Conservation (phyloP, 2,797 vertebrate genomes). For the Xenopus petersii region DNA sequence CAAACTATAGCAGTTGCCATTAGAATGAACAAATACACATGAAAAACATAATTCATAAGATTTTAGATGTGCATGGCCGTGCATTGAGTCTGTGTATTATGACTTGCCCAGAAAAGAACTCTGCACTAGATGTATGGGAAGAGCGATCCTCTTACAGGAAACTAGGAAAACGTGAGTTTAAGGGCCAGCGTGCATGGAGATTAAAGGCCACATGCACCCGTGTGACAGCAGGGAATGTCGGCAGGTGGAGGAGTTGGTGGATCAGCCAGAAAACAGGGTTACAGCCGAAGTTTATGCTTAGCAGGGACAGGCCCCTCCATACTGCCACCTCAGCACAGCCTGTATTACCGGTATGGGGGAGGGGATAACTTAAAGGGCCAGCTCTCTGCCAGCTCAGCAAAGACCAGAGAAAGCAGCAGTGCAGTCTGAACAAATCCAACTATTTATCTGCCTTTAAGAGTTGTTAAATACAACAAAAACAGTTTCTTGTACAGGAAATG, state of each 20-base stretch:
- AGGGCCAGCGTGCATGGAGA: background rate
- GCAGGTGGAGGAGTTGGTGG: conserved; percentile 17
- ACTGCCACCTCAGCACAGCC: conserved; percentile 65
- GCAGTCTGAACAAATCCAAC: background rate
- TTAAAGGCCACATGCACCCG: conserved; percentile 1
- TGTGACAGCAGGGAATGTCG: conserved; percentile 12
- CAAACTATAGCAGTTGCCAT: too few species aligned
- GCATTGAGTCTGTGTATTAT: too few species aligned
- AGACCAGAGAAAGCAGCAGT: conserved; percentile 11
- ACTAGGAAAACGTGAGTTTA: background rate
- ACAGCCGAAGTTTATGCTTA: conserved; percentile 26
- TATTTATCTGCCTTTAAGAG: too few species aligned
- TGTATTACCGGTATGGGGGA: conserved; percentile 55
- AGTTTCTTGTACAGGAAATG: too few species aligned
- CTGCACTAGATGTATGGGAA: background rate
- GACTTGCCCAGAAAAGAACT: too few species aligned
- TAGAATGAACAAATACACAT: too few species aligned
- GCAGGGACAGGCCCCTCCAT: conserved; percentile 46
- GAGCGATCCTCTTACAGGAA: background rate
- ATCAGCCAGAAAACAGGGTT: background rate
- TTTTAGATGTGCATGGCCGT: too few species aligned
- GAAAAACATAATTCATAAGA: too few species aligned
- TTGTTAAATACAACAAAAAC: too few species aligned
- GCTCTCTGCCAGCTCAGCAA: conserved; percentile 45
- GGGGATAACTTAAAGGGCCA: conserved; percentile 57